Percentiles rank a stretch among this genome's conserved stretches.
These are phyloP conservation scores for Ceriagrion tenellum DNA, from an alignment of 2,888 invertebrate genomes.

Conservation along the genomic window DNA sequence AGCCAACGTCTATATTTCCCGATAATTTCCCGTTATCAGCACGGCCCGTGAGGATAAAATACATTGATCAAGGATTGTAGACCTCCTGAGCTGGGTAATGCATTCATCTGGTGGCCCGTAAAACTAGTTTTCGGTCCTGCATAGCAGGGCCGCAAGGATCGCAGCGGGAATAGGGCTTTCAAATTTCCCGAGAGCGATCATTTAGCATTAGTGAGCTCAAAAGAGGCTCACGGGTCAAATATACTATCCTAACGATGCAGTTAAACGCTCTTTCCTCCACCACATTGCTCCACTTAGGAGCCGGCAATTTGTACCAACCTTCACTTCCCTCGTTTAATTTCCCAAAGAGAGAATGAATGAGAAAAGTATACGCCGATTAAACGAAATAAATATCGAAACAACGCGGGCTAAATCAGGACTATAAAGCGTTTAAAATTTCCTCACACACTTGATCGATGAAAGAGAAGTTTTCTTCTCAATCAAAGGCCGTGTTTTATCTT, in stretches of 20 bases:
- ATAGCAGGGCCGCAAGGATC: not conserved
- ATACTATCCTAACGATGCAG: not conserved
- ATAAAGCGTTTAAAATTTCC: not conserved
- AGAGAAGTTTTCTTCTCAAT: no score
- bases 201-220: conserved; percentile 5
- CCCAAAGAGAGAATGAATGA: not conserved
- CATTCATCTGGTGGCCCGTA: not conserved
- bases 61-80: not conserved
- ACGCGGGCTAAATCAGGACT: not conserved
- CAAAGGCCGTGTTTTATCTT: no score
- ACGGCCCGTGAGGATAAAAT: not conserved
- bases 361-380: no score
- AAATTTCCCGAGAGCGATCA: not conserved
- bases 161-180: not conserved
- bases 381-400: not conserved
- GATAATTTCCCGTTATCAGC: not conserved
- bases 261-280: not conserved
- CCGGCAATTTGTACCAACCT: not conserved
- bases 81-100: not conserved
- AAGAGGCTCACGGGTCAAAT: conserved; percentile 15
- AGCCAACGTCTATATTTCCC: not conserved
- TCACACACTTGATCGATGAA: not conserved
- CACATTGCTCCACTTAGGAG: not conserved
- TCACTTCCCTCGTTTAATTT: not conserved
- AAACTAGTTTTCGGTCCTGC: not conserved